phyloP scores from a whole-genome alignment of 2,113 vertebrate genomes.

The Choloepus hoffmanni region DNA sequence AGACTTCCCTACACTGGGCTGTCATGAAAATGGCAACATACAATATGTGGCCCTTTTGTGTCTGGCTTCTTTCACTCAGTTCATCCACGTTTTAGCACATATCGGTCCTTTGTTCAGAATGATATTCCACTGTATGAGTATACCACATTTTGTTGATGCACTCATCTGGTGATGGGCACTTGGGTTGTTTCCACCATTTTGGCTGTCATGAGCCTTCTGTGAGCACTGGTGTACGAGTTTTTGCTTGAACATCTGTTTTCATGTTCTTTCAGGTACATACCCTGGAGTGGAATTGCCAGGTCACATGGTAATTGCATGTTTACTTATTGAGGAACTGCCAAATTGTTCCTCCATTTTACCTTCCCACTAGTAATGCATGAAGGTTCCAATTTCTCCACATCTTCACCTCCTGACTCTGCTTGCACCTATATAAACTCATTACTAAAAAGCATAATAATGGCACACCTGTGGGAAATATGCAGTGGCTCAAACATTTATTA shows the following conservation, averaged over 20 bases:
- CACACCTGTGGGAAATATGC: background rate
- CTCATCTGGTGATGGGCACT: background rate
- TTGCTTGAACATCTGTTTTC: background rate
- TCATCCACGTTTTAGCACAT: background rate
- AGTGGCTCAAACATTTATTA: background rate
- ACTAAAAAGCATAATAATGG: background rate
- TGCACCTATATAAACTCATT: background rate
- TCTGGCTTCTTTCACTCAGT: background rate
- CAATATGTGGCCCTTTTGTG: background rate
- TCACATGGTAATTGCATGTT: background rate
- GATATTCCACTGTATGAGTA: background rate
- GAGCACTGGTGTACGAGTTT: background rate
- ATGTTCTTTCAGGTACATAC: background rate
- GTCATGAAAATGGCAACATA: background rate
- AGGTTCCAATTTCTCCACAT: background rate
- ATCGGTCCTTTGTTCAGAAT: background rate
- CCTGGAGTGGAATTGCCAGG: background rate
- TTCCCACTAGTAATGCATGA: no score
- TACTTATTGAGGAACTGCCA: background rate
- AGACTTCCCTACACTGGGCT: background rate
- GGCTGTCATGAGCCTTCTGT: background rate
- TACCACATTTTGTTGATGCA: background rate
- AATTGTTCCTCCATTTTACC: background rate
- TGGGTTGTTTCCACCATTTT: background rate
- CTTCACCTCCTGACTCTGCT: background rate